Evolutionary conservation across 2,888 invertebrate genomes (phyloP).

Genomic region (Trichopoda pennipes): DNA sequence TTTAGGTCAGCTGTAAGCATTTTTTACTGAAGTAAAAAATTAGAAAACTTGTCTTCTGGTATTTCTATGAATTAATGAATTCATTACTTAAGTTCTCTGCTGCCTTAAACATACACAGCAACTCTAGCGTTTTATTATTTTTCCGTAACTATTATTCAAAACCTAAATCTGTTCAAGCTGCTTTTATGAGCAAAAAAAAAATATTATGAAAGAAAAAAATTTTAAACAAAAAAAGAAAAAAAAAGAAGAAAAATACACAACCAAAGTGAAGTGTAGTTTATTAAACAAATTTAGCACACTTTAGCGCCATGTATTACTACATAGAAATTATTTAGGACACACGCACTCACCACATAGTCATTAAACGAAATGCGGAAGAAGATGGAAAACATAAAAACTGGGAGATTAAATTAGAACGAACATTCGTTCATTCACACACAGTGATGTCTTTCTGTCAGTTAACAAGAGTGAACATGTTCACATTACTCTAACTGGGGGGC

Average conservation of each 20-base stretch:
- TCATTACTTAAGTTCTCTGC: constrained; percentile 21
- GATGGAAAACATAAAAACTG: constrained; percentile 45
- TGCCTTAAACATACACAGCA: constrained; percentile 1
- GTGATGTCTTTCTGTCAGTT: constrained; percentile 1
- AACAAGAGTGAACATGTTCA: background rate
- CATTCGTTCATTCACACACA: constrained; percentile 37
- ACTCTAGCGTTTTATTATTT: constrained; percentile 8
- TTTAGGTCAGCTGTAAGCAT: no score
- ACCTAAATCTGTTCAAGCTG: constrained; percentile 53
- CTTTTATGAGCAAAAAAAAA: constrained; percentile 26
- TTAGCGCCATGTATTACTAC: constrained; percentile 50
- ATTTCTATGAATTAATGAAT: background rate
- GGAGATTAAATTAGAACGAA: constrained; percentile 64
- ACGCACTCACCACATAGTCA: background rate
- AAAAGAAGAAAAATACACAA: constrained; percentile 2
- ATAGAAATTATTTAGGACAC: constrained; percentile 3
- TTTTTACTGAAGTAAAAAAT: no score
- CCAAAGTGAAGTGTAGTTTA: constrained; percentile 44
- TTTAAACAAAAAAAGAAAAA: constrained; percentile 9
- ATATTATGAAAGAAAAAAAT: constrained; percentile 8
- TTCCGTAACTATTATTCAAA: constrained; percentile 29
- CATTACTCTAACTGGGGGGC: constrained; percentile 1
- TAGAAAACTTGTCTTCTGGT: no score
- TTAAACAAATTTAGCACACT: constrained; percentile 57
- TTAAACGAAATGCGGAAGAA: constrained; percentile 21